Evolutionary conservation across 1,140 invertebrate species (phyloP).

Genomic region (Gryllus bimaculatus): DNA sequence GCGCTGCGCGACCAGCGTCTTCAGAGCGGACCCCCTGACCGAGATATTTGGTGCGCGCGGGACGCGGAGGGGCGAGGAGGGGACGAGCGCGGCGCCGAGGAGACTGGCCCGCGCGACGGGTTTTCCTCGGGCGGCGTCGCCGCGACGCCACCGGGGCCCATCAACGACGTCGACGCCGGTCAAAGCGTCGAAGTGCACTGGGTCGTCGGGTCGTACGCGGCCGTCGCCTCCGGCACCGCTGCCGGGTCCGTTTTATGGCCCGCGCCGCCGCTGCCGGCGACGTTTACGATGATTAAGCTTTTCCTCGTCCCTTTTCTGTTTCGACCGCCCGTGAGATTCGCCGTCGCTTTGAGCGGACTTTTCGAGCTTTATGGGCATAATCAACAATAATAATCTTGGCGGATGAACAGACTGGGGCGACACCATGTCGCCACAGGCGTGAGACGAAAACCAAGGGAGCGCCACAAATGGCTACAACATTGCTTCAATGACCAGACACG

Average conservation of each 20-base stretch:
- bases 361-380: neutral
- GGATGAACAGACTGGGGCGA: neutral
- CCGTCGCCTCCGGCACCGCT: no score
- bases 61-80: neutral
- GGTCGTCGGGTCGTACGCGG: neutral
- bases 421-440: no score
- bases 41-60: no score
- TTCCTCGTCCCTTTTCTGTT: neutral
- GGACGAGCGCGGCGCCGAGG: neutral
- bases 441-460: no score
- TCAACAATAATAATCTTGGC: neutral
- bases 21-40: no score
- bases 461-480: no score
- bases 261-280: neutral
- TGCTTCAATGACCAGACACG: no score
- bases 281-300: conserved; percentile 4
- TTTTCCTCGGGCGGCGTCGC: no score
- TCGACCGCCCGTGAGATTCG: neutral
- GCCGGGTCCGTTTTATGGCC: neutral
- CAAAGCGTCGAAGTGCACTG: neutral
- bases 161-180: neutral
- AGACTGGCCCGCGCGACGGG: neutral
- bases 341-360: neutral
- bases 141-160: no score
- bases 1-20: neutral